Conservation (phyloP, 2,888 invertebrate genomes). For the Pseudococcus longispinus region DNA sequence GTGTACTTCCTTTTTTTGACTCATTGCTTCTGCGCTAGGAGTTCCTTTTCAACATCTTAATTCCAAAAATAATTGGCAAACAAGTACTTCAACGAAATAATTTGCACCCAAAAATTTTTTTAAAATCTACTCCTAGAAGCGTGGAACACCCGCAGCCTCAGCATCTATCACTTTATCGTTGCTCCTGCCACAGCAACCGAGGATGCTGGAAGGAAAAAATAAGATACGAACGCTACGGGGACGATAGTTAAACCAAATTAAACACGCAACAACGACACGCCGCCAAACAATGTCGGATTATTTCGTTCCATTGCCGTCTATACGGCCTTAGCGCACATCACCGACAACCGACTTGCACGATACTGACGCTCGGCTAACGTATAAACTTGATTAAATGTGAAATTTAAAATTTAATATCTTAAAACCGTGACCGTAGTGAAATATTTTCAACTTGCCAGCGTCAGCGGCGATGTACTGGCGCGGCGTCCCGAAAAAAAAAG, state of each 20-base stretch:
- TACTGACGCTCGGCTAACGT: conserved; percentile 28
- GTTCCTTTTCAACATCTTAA: no score
- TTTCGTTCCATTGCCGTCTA: conserved; percentile 40
- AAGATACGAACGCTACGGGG: background rate
- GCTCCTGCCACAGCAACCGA: background rate
- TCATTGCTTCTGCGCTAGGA: no score
- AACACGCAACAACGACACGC: conserved; percentile 21
- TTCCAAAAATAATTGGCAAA: no score
- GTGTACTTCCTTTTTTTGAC: no score
- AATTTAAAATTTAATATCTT: conserved; percentile 40
- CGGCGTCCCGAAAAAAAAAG: conserved; percentile 4
- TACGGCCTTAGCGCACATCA: conserved; percentile 29
- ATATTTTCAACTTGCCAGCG: background rate
- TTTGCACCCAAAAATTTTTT: no score
- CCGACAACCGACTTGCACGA: conserved; percentile 10
- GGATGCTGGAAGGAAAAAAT: background rate
- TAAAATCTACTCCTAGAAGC: no score
- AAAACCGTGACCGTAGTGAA: conserved; percentile 19
- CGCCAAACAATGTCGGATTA: conserved; percentile 36
- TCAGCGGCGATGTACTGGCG: background rate
- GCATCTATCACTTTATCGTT: background rate
- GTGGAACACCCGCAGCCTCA: background rate
- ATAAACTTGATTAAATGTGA: conserved; percentile 41
- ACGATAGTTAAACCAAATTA: conserved; percentile 39
- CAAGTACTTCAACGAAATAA: no score